Evolutionary conservation across 2,113 vertebrate genomes (phyloP).

Genomic region (Neotoma lepida): DNA sequence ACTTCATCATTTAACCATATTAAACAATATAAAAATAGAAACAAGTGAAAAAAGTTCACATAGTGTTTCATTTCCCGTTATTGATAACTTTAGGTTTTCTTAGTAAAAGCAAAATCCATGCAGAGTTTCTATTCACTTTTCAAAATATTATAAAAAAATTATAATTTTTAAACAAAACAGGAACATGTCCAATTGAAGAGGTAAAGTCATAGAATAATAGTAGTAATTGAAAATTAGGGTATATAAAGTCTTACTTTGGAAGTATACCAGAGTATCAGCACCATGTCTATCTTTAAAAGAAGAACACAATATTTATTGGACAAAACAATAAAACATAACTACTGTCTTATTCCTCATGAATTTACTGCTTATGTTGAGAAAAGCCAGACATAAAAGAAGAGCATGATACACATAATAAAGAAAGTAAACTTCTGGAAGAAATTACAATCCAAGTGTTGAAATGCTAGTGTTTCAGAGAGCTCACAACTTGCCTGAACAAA

Average conservation of each 20-base stretch:
- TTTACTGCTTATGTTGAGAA: constrained; percentile 60
- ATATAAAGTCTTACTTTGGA: constrained; percentile 23
- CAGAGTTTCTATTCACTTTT: constrained; percentile 59
- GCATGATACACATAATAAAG: constrained; percentile 65
- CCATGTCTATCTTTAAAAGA: constrained; percentile 61
- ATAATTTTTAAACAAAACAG: constrained; percentile 68
- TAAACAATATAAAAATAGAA: neutral
- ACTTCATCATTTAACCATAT: neutral
- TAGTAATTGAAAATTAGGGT: neutral
- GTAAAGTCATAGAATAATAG: neutral
- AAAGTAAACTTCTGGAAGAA: constrained; percentile 67
- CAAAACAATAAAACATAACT: constrained; percentile 59
- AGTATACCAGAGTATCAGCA: constrained; percentile 44
- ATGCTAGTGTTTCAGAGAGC: constrained; percentile 68
- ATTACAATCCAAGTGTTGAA: constrained; percentile 59
- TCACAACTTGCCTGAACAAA: constrained; percentile 78
- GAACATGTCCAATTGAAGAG: constrained; percentile 35
- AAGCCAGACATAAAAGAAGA: constrained; percentile 1
- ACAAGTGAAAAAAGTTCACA: constrained; percentile 32
- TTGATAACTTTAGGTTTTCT: constrained; percentile 56
- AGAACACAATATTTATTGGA: constrained; percentile 53
- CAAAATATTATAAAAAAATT: constrained; percentile 63
- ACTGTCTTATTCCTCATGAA: constrained; percentile 64
- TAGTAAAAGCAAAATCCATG: neutral
- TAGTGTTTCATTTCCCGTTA: constrained; percentile 34